phyloP scores from a whole-genome alignment of 2,113 vertebrate genomes.

The Hirundichthys speculiger region DNA sequence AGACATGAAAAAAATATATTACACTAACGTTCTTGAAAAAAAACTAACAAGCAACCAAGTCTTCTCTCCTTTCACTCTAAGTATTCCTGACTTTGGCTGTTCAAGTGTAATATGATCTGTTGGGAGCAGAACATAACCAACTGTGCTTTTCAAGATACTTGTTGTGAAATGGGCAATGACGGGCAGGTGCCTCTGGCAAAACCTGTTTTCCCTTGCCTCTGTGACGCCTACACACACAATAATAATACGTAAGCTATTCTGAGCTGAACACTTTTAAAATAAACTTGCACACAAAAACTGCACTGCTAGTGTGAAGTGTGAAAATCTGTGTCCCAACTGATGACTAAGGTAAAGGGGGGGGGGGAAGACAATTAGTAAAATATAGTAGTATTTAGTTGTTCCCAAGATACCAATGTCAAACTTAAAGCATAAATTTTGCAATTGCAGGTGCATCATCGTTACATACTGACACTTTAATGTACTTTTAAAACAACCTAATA shows the following conservation, averaged over 20 bases:
- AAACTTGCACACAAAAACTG: background rate
- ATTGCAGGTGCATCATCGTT: constrained; percentile 30
- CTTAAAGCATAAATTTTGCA: constrained; percentile 28
- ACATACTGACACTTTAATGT: constrained; percentile 23
- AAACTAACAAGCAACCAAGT: background rate
- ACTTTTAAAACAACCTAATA: constrained; percentile 36
- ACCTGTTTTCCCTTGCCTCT: constrained; percentile 49
- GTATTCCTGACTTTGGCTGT: constrained; percentile 39
- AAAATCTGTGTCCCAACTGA: too few relatives aligned
- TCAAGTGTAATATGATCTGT: constrained; percentile 60
- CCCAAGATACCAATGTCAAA: constrained; percentile 4
- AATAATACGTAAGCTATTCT: constrained; percentile 22
- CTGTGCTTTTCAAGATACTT: constrained; percentile 36
- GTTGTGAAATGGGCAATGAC: constrained; percentile 60
- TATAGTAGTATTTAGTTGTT: background rate
- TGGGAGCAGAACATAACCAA: constrained; percentile 47
- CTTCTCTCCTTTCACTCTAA: constrained; percentile 38
- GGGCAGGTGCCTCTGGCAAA: constrained; percentile 61
- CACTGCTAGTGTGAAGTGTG: background rate
- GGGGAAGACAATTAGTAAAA: too few relatives aligned
- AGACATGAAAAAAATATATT: too few relatives aligned
- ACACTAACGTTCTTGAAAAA: too few relatives aligned
- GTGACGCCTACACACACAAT: constrained; percentile 53
- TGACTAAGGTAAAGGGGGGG: too few relatives aligned
- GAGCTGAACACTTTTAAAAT: constrained; percentile 18